Conservation (phyloP, 2,113 vertebrate species). For the Alethe diademata region DNA sequence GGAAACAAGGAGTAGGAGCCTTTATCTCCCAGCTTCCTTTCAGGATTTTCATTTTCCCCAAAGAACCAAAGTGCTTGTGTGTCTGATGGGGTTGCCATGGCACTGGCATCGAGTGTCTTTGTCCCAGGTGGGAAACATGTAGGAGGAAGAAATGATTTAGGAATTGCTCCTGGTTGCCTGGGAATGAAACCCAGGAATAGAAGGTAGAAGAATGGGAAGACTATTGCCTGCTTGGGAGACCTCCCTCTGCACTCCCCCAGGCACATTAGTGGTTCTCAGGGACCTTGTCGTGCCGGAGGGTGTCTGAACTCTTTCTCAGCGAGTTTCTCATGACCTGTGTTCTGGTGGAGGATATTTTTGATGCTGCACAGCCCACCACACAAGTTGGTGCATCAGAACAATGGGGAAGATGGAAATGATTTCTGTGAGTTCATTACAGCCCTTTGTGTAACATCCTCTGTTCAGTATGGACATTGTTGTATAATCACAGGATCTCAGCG, state of each 20-base stretch:
- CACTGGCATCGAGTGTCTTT: conserved; percentile 70
- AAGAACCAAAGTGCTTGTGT: conserved; percentile 67
- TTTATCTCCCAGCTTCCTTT: conserved; percentile 76
- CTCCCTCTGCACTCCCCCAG: conserved; percentile 29
- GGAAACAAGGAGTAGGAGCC: conserved; percentile 68
- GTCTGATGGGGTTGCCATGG: conserved; percentile 78
- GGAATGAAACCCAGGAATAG: conserved; percentile 71
- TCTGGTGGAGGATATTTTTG: not conserved
- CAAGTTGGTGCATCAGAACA: not conserved
- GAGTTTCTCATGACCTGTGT: conserved; percentile 62
- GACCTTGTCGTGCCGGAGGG: not conserved
- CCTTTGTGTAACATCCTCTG: not conserved
- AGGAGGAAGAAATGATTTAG: conserved; percentile 78
- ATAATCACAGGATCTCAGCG: not conserved
- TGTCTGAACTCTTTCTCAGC: conserved; percentile 14
- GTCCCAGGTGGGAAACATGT: conserved; percentile 82
- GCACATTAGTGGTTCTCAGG: conserved; percentile 1
- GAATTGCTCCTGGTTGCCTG: conserved; percentile 80
- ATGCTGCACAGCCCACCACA: not conserved
- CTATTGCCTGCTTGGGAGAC: conserved; percentile 36
- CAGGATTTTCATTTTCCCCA: conserved; percentile 73
- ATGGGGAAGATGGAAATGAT: not conserved
- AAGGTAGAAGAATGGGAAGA: conserved; percentile 63
- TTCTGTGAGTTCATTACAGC: not conserved
- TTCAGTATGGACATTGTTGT: not conserved